Evolutionary conservation across 2,888 invertebrate species (phyloP).

Genomic region (Boloria selene): DNA sequence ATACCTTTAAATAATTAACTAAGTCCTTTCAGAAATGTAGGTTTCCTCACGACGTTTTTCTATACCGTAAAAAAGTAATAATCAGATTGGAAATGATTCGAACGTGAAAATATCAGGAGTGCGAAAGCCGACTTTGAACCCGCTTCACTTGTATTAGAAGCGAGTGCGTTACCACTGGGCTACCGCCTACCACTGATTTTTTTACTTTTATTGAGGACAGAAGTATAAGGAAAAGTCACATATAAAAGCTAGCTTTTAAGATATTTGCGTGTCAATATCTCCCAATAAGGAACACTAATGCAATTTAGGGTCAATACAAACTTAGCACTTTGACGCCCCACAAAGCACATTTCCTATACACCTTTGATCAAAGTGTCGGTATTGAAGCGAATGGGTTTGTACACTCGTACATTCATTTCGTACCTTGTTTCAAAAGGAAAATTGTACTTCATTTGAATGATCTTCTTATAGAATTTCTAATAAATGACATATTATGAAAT

Average conservation of each 20-base stretch:
- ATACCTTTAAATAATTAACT: too few relatives aligned
- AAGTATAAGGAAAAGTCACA: neutral
- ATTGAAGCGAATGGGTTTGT: slow-evolving; percentile 20
- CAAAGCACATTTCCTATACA: slow-evolving; percentile 22
- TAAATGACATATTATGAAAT: neutral
- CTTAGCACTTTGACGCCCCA: slow-evolving; percentile 15
- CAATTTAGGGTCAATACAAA: slow-evolving; percentile 21
- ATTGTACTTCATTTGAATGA: slow-evolving; percentile 8
- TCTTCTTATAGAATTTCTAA: neutral
- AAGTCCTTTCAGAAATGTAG: too few relatives aligned
- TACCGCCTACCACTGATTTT: too few relatives aligned
- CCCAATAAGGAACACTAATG: slow-evolving; percentile 9
- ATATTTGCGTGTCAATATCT: neutral
- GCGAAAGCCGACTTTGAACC: too few relatives aligned
- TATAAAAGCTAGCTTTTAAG: neutral
- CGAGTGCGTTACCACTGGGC: too few relatives aligned
- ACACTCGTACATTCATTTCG: neutral
- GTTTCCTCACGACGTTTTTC: too few relatives aligned
- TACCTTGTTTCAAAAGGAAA: neutral
- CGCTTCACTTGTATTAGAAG: too few relatives aligned
- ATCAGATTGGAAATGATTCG: too few relatives aligned
- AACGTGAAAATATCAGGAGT: too few relatives aligned
- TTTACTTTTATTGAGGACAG: neutral
- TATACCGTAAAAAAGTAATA: too few relatives aligned
- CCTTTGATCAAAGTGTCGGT: slow-evolving; percentile 31